Evolutionary conservation across 2,888 invertebrate genomes (phyloP), one percentile per base, ranked within the genome.

Genomic region (Plebejus melissa): DNA sequence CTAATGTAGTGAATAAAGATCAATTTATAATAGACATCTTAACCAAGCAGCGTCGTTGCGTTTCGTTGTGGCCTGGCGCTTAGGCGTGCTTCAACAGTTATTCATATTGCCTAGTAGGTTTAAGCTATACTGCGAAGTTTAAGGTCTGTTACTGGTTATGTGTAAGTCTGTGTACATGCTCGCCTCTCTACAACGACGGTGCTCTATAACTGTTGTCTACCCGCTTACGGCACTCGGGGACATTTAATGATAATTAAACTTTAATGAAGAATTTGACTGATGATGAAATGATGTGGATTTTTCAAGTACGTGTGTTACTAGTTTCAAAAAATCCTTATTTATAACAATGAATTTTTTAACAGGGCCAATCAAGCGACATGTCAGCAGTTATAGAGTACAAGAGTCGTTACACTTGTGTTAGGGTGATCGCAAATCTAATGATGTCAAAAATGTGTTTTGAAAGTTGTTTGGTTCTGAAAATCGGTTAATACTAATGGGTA

Each of bases 31-130:
- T 13, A 4, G 13, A 50, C 4, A 50, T 50, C 9, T 13, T 50
- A 50, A 41, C 41, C 9, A 9, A 54, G 54, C 16, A 54, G 54
- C 16, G 4, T 54, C 54, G 54, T 54, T 4, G 54, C 54, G 54
- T 54, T 54, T 16, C 54, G 54, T 54, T 16, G 54, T 54, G 54
- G 4, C 13, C 54, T 11, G 46, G 0, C 5, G n/a, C 22, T 54
- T n/a, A 69, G 75, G 75, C 38, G 75, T 75, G 75, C 75, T 76
- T 74, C 74, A 41, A 54, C 28, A 72, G 46, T 54, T 65, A 65
- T 36, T 50, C 72, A 46, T 32, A 72, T 72, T 72, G 72, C 72
- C 72, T 72, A 72, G 72, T 72, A 72, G 50, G 46, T 72, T 71
- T 72, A 72, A 72, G 72, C 28, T n/a, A 71, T 71, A 46, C 71